Evolutionary conservation across 2,888 invertebrate species (phyloP), one percentile per base, ranked within the genome.

Genomic region (Brachylomia viminalis): DNA sequence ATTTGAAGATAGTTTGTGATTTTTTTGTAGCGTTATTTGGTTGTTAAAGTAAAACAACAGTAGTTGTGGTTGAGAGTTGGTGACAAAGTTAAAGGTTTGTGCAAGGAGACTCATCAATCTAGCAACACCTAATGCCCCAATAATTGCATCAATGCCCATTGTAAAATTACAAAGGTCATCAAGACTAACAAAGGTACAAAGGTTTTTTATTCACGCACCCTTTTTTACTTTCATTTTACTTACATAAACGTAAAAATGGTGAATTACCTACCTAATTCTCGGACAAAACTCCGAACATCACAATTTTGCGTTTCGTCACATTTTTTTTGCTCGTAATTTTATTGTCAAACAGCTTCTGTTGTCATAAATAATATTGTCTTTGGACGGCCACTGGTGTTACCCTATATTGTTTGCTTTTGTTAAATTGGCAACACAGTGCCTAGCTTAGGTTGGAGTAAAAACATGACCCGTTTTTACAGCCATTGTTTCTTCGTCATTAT

Each of bases 361-460:
- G 93, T 92, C 93, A 89, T 95, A 95, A 95, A 95, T 92, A 92
- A 92, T 93, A 93, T 92, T 92, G 92, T 92, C 89, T 92, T 88
- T 90, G 83, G 81, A 90, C 88, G 86, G 95, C 96, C 95, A 96
- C 96, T 92, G 95, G 96, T 96, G 92, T 96, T 96, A 95, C 94
- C 86, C 90, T 83, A 82, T 85, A 92, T 95, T 95, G 94, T 95
- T 90, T 89, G 81, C 85, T 90, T 90, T 93, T 93, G 92, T 93
- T 74, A 83, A 87, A 91, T 94, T 94, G 89, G 93, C 93, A 92
- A 93, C 89, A 93, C 88, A 77, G 75, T 56, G 66, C 47, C 56
- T 59, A 58, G 66, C 72, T 77, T 67, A 75, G 86, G 88, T 83
- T 84, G 47, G 71, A 80, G 81, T 88, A 93, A 93, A 92, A 94